phyloP scores from a whole-genome alignment of 2,888 invertebrate species.

The Eurytoma californica region DNA sequence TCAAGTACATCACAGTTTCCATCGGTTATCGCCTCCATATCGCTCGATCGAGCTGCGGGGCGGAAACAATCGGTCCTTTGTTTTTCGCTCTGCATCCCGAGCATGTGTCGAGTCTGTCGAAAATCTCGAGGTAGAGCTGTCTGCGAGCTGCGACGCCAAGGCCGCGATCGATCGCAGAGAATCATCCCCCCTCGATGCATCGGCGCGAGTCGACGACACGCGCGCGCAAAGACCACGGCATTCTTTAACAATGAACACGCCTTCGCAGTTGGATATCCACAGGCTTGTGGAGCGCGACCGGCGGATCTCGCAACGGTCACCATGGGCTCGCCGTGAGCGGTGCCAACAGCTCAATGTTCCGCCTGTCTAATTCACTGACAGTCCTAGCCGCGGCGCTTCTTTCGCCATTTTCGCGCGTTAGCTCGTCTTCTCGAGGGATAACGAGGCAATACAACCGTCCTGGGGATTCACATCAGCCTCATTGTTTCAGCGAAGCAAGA shows the following conservation, averaged over 20 bases:
- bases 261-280: background rate
- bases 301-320: slow-evolving; percentile 23
- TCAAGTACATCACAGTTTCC: slow-evolving; percentile 18
- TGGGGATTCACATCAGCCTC: too few relatives aligned
- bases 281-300: background rate
- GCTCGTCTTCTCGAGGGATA: too few relatives aligned
- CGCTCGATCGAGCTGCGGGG: slow-evolving; percentile 36
- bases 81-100: slow-evolving; percentile 27
- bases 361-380: slow-evolving; percentile 25
- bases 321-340: background rate
- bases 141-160: background rate
- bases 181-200: background rate
- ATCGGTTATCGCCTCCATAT: slow-evolving; percentile 32
- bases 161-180: slow-evolving; percentile 12
- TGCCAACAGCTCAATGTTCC: background rate
- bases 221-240: too few relatives aligned
- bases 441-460: too few relatives aligned
- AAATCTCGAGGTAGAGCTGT: background rate
- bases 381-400: background rate
- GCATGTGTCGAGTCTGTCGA: slow-evolving; percentile 1
- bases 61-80: slow-evolving; percentile 56
- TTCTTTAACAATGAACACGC: too few relatives aligned
- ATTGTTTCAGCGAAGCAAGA: too few relatives aligned
- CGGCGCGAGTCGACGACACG: too few relatives aligned
- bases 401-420: too few relatives aligned